A percentile compares a stretch with the other conserved stretches of the same genome.
Evolutionary conservation across 1,140 invertebrate species (phyloP).

Genomic region (Idris sp.): DNA sequence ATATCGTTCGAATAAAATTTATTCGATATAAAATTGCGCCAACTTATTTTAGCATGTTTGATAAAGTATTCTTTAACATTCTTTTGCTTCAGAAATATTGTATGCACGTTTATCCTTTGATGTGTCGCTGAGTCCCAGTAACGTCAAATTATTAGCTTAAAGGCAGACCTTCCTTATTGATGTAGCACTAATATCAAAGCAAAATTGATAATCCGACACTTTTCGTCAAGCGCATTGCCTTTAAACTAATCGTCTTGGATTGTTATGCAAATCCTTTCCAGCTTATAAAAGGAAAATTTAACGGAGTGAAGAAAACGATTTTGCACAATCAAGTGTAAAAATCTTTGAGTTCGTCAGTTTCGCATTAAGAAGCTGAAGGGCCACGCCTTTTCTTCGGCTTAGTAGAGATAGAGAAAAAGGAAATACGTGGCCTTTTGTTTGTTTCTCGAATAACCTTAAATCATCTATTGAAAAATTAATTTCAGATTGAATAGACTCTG

Average conservation of each 20-base stretch:
- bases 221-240: constrained; percentile 9
- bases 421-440: no score
- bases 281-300: constrained; percentile 7
- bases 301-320: constrained; percentile 3
- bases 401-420: no score
- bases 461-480: no score
- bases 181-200: constrained; percentile 7
- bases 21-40: background rate
- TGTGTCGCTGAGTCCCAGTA: constrained; percentile 4
- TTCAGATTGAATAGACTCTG: no score
- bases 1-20: background rate
- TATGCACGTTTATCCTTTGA: no score
- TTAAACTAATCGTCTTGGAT: constrained; percentile 24
- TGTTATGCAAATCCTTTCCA: constrained; percentile 13
- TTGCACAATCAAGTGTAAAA: constrained; percentile 32
- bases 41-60: background rate
- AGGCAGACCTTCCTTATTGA: constrained; percentile 10
- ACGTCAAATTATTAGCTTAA: constrained; percentile 9
- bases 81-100: no score
- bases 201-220: constrained; percentile 26
- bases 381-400: background rate
- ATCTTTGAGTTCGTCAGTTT: constrained; percentile 7
- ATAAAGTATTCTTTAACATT: background rate
- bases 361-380: constrained; percentile 9
- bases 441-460: no score